Base-by-base conservation (phyloP, 1,140 invertebrate genomes). In the Leptoteleia sp. region DNA sequence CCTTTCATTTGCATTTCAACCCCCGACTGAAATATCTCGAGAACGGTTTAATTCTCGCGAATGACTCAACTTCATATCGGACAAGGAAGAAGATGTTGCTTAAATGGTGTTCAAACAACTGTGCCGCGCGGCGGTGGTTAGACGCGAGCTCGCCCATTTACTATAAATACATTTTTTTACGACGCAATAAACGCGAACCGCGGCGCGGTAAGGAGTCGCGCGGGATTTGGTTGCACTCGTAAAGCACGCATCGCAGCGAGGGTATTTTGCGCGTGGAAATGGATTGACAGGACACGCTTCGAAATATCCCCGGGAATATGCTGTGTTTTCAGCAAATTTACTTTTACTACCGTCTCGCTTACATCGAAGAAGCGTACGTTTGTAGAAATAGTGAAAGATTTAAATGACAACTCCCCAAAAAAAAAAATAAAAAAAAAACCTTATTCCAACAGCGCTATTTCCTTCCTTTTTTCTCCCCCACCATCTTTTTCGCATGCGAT, bases 91-190 rank as follows among this genome's bases (percentile, higher is more conserved):
- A 47, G 47, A 25, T 40, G 37, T 48, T 72, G 33, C 45, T 52
- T 29, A 61, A 52, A 71, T 43, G 67, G 62, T 40, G 43, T 62
- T 72, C 29, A 27, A 72, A 72, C 65, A 73, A 65, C 65, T 61
- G 43, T 52, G 17, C 35, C 43, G 43, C 12, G n/a, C 16, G 33
- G 33, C n/a, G 43, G 11, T 19, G 35, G 29, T n/a, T n/a, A n/a
- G n/a, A n/a, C 17, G 11, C 13, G 33, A 45, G 45, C 52, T 65
- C 50, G 48, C 43, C 71, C 71, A 42, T 55, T 55, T 40, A 35
- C 71, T 75, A 75, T 75, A 75, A 75, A 75, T 75, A 65, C 59
- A 75, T 59, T 75, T 75, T 75, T 75, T 65, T 65, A 75, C 61
- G 59, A 65, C 25, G 61, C 35, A 65, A 65, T 75, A 75, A 75